Conservation (phyloP, 2,113 vertebrate species). For the Zeus faber region DNA sequence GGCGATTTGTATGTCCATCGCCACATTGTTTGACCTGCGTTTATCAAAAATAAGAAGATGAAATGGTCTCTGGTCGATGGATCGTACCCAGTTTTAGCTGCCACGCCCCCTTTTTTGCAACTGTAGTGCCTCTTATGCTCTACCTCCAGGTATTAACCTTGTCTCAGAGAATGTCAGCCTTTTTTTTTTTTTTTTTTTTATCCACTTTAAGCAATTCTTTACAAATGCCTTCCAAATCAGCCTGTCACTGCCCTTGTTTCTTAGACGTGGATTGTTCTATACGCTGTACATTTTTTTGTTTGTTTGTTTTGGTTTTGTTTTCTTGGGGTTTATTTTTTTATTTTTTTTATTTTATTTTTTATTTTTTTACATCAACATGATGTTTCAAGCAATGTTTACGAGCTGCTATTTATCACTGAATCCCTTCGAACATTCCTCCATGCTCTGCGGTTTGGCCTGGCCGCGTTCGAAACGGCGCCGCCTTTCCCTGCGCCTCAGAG, state of each 20-base stretch:
- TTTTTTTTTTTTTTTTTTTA: constrained; percentile 26
- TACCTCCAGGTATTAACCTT: constrained; percentile 27
- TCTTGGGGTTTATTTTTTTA: constrained; percentile 39
- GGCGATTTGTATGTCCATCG: no score
- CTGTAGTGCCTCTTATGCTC: no score
- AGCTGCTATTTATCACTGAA: constrained; percentile 75
- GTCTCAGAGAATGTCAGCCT: constrained; percentile 16
- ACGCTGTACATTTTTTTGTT: no score
- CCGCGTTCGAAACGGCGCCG: neutral
- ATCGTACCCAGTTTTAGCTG: neutral
- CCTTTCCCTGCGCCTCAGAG: neutral
- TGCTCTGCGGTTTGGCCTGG: constrained; percentile 16
- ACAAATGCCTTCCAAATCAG: constrained; percentile 49
- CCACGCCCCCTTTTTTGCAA: no score
- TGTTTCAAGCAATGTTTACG: constrained; percentile 73
- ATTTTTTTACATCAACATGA: constrained; percentile 61
- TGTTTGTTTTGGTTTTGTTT: constrained; percentile 39
- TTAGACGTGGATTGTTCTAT: no score
- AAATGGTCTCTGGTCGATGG: neutral
- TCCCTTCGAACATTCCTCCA: constrained; percentile 63
- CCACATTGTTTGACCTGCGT: constrained; percentile 20
- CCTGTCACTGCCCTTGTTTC: constrained; percentile 74
- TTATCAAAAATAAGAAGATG: constrained; percentile 13
- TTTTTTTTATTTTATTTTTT: constrained; percentile 59
- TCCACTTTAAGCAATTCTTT: constrained; percentile 41